phyloP scores from a whole-genome alignment of 1,140 invertebrate species.

The Hydropsyche tenuis region DNA sequence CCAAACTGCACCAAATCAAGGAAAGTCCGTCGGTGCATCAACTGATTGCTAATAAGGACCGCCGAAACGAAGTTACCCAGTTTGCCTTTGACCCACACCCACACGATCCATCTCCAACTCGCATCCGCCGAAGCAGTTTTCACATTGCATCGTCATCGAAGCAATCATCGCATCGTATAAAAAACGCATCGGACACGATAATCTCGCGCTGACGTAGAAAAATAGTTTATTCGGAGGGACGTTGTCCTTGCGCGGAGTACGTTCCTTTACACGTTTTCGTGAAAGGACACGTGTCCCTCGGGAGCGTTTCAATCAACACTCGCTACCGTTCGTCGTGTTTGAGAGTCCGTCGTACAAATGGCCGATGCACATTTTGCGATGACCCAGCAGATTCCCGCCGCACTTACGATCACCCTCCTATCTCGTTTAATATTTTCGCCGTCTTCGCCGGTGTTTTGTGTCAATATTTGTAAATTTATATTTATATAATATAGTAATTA shows the following conservation, averaged over 20 bases:
- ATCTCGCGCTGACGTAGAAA: constrained; percentile 34
- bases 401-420: not conserved
- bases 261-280: not conserved
- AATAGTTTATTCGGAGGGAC: constrained; percentile 10
- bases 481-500: no score
- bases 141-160: constrained; percentile 40
- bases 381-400: constrained; percentile 11
- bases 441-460: not conserved
- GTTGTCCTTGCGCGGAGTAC: not conserved
- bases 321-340: not conserved
- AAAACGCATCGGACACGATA: constrained; percentile 19
- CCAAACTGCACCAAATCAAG: not conserved
- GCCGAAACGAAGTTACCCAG: constrained; percentile 36
- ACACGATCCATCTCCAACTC: not conserved
- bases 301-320: constrained; percentile 44
- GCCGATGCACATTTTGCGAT: constrained; percentile 28
- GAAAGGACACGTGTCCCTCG: constrained; percentile 30
- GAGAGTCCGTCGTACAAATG: not conserved
- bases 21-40: constrained; percentile 14
- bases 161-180: constrained; percentile 40
- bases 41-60: constrained; percentile 48
- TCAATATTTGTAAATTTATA: no score
- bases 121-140: not conserved
- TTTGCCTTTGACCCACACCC: constrained; percentile 44
- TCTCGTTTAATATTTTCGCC: not conserved